These are phyloP conservation scores for Halisarca cf. caerulea DNA, from an alignment of 37 sponge, comb jelly and placozoan genomes.

Conservation along the genomic window DNA sequence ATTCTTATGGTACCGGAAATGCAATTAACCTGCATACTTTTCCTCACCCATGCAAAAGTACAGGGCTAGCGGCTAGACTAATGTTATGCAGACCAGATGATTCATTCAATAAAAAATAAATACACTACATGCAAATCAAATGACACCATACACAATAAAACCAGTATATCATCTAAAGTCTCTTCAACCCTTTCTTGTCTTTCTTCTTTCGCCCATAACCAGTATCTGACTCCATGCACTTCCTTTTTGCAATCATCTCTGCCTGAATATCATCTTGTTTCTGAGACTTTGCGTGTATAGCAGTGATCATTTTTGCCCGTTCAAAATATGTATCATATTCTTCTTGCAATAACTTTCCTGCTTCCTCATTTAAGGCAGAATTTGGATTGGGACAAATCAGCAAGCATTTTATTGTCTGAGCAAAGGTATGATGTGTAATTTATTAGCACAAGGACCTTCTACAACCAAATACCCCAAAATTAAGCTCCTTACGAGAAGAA, in stretches of 20 bases:
- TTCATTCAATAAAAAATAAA: too few relatives aligned
- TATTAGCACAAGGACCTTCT: too few relatives aligned
- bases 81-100: too few relatives aligned
- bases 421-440: too few relatives aligned
- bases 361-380: conserved; percentile 99
- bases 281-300: conserved; percentile 77
- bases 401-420: conserved; percentile 93
- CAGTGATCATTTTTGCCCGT: conserved; percentile 90
- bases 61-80: too few relatives aligned
- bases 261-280: not conserved
- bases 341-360: conserved; percentile 88
- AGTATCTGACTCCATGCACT: conserved; percentile 3
- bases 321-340: conserved; percentile 87
- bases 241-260: not conserved
- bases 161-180: conserved; percentile 45
- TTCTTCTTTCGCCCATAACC: conserved; percentile 73
- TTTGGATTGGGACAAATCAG: conserved; percentile 97
- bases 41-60: too few relatives aligned
- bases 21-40: too few relatives aligned
- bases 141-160: too few relatives aligned
- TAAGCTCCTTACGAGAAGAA: conserved; percentile 72
- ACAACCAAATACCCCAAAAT: too few relatives aligned
- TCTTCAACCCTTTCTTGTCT: conserved; percentile 85
- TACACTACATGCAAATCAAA: too few relatives aligned
- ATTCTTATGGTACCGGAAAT: too few relatives aligned